These are phyloP conservation scores for Microplitis manilae DNA, from an alignment of 2,888 invertebrate genomes.

Conservation along the genomic window DNA sequence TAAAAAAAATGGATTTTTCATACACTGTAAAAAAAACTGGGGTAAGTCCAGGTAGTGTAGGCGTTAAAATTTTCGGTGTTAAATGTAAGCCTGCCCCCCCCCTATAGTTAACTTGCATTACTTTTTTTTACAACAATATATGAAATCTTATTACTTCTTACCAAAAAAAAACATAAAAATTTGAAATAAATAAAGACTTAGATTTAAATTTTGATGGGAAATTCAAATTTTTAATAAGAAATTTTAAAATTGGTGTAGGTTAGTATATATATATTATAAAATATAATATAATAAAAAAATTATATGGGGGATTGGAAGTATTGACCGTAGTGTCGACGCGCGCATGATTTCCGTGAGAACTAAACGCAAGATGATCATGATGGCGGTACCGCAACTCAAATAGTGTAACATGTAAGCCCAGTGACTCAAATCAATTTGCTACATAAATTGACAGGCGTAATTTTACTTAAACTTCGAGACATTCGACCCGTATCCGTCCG, in stretches of 20 bases:
- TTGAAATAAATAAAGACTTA: neutral
- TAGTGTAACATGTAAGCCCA: neutral
- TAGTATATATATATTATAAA: neutral
- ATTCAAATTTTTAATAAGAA: neutral
- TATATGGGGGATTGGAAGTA: slow-evolving; percentile 31
- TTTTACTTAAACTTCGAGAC: neutral
- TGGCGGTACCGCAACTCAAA: slow-evolving; percentile 33
- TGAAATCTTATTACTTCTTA: neutral
- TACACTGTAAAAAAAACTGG: too few species aligned
- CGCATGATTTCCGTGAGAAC: slow-evolving; percentile 29
- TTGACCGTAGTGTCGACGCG: slow-evolving; percentile 41
- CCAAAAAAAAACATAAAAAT: neutral
- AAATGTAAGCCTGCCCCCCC: too few species aligned
- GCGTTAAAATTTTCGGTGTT: too few species aligned
- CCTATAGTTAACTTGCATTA: neutral
- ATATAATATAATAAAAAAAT: neutral
- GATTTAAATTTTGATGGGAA: neutral
- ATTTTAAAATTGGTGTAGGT: neutral
- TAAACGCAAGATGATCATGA: slow-evolving; percentile 31
- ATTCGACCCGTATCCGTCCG: neutral
- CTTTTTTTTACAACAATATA: neutral
- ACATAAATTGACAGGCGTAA: neutral
- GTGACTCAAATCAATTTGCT: neutral
- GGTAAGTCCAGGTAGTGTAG: too few species aligned
- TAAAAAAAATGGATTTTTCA: too few species aligned